Base-by-base conservation (phyloP, 1,140 invertebrate genomes). In the Polypedilum vanderplanki region DNA sequence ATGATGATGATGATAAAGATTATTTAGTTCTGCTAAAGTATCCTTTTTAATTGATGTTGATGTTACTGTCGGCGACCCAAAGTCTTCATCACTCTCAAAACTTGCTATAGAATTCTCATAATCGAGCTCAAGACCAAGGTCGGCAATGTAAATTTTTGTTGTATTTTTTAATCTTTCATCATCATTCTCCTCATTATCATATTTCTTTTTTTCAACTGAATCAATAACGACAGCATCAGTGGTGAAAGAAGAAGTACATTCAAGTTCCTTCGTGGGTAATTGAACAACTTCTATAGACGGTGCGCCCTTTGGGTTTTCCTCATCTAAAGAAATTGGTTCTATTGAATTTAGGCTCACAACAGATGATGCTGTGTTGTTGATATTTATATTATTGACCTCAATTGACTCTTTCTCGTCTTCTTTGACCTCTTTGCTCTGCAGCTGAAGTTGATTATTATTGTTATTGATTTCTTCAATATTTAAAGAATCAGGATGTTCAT, bases 261-360 rank as follows among this genome's bases (percentile, higher is more conserved):
- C 81, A 74, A 57, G 78, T 78, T 75, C 79, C 77, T 74, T 82
- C 80, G 73, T 82, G 80, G 1, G 81, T 81, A 15, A 70, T 70
- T 78, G 78, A 8, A 81, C 81, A 22, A 82, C 81, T 18, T 80
- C 78, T 74, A 80, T 78, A 41, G 81, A 81, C 20, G 81, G 82
- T 75, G 82, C 81, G 77, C 81, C n/a, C 12, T 74, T 76, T 73
- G 65, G 10, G 65, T 24, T 74, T 22, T 74, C 20, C 12, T 73
- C 12, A 24, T 75, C 46, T 18, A 70, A 18, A 10, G 65, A 70
- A 18, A 18, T 70, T 70, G 65, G 20, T 12, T 70, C 65, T 1
- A 18, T 74, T 46, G 40, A 33, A 5, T 33, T 33, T 3, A 33
- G 24, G 24, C 24, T 33, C 24, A 33, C 24, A 33, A 33, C 24